These are phyloP conservation scores for Rhingia rostrata DNA, from an alignment of 2,888 invertebrate species.

Conservation along the genomic window DNA sequence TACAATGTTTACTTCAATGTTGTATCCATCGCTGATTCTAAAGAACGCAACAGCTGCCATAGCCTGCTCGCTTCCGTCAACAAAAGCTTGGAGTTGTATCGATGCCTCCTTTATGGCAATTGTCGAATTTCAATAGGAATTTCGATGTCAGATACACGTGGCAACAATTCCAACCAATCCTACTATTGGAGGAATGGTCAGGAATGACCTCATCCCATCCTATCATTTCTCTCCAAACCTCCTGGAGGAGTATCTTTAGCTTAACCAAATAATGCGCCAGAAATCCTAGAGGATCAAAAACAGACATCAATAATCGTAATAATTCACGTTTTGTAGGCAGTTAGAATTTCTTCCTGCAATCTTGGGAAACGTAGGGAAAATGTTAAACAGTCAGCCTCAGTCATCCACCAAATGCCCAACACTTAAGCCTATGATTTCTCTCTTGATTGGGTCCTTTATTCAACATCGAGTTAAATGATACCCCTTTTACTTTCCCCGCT, in stretches of 20 bases:
- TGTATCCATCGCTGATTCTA: constrained; percentile 43
- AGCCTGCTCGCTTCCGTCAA: constrained; percentile 75
- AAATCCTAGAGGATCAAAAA: no score
- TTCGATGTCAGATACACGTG: constrained; percentile 22
- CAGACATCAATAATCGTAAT: constrained; percentile 3
- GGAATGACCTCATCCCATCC: constrained; percentile 65
- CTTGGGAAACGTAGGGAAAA: constrained; percentile 12
- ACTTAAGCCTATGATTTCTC: no score
- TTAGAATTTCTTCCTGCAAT: constrained; percentile 5
- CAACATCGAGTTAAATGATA: no score
- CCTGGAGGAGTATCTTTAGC: constrained; percentile 66
- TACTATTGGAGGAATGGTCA: constrained; percentile 38
- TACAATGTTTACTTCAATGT: constrained; percentile 56
- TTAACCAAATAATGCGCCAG: no score
- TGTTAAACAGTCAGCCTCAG: constrained; percentile 5
- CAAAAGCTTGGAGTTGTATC: constrained; percentile 68
- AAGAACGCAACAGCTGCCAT: constrained; percentile 75
- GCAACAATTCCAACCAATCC: constrained; percentile 36
- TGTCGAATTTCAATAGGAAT: no score
- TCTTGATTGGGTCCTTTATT: no score
- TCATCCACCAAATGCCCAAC: constrained; percentile 31
- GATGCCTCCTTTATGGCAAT: neutral
- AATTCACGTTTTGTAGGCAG: constrained; percentile 23
- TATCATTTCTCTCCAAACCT: constrained; percentile 67
- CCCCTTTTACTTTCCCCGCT: no score